Percentiles rank a stretch among this genome's conserved stretches.
These are phyloP conservation scores for Falcunculus frontatus DNA, from an alignment of 2,113 vertebrate genomes.

Conservation along the genomic window DNA sequence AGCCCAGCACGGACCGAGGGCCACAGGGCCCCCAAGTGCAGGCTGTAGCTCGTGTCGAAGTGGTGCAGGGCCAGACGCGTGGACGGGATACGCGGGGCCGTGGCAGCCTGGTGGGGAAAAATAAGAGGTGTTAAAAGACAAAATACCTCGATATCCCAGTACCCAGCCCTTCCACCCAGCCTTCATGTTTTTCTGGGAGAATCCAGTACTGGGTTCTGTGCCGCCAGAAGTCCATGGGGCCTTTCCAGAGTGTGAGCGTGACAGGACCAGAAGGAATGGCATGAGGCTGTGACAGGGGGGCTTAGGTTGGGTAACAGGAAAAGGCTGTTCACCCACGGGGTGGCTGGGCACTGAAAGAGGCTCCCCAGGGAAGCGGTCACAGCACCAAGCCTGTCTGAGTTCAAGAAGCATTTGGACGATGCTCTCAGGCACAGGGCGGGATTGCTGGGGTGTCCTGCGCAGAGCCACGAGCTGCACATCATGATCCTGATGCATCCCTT, in stretches of 20 bases:
- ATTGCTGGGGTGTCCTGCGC: not conserved
- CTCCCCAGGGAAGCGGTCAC: not conserved
- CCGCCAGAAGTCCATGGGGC: not conserved
- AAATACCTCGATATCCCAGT: accelerated
- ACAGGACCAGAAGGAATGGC: not conserved
- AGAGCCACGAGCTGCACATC: not conserved
- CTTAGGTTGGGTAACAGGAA: accelerated
- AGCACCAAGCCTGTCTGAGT: not conserved
- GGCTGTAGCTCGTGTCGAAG: constrained; percentile 81
- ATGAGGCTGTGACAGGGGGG: not conserved
- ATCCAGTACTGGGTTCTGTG: accelerated
- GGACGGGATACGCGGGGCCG: constrained; percentile 66
- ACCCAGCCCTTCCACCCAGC: no score
- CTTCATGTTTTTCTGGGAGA: accelerated
- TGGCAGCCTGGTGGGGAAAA: constrained; percentile 75
- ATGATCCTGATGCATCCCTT: not conserved
- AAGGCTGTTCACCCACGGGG: not conserved
- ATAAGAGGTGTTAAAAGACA: not conserved
- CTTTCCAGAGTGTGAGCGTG: accelerated
- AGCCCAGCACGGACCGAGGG: constrained; percentile 80
- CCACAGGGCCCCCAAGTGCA: constrained; percentile 83
- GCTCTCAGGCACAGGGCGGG: not conserved
- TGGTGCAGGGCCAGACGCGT: constrained; percentile 81
- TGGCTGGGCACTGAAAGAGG: not conserved
- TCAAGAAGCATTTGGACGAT: not conserved